Conservation (phyloP, 2,888 invertebrate species). For the Holacanthella duospinosa region DNA sequence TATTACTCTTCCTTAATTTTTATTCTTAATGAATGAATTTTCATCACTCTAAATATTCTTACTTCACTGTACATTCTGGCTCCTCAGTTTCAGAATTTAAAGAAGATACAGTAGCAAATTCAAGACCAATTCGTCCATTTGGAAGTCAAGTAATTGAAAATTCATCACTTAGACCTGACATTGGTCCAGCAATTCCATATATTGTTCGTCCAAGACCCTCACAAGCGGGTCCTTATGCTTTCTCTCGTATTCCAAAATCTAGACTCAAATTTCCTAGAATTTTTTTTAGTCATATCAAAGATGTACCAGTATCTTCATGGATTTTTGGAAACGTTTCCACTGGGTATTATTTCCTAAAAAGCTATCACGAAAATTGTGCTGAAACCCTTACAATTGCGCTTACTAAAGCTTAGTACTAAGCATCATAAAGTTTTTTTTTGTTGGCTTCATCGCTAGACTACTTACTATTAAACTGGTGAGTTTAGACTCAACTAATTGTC, state of each 20-base stretch:
- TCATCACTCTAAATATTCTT: neutral
- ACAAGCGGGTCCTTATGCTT: constrained; percentile 78
- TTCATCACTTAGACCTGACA: constrained; percentile 32
- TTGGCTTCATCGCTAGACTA: too few relatives aligned
- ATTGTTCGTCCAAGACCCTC: constrained; percentile 53
- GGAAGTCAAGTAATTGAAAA: neutral
- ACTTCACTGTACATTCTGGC: too few relatives aligned
- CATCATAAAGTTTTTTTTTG: too few relatives aligned
- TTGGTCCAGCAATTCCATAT: constrained; percentile 45
- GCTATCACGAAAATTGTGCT: too few relatives aligned
- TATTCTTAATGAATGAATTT: constrained; percentile 7
- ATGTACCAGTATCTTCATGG: constrained; percentile 56
- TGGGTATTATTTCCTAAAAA: constrained; percentile 49
- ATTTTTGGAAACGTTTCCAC: constrained; percentile 71
- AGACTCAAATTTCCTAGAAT: constrained; percentile 67
- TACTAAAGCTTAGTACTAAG: too few relatives aligned
- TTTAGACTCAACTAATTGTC: neutral
- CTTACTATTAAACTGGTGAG: neutral
- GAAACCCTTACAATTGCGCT: too few relatives aligned
- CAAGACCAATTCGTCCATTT: constrained; percentile 30
- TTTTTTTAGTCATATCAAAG: constrained; percentile 56
- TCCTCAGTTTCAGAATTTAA: constrained; percentile 19
- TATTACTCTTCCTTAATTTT: constrained; percentile 9
- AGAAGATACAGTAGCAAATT: constrained; percentile 26
- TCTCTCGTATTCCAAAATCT: constrained; percentile 73